These are phyloP conservation scores for Globicephala melas DNA, from an alignment of 2,113 vertebrate species.

Conservation along the genomic window DNA sequence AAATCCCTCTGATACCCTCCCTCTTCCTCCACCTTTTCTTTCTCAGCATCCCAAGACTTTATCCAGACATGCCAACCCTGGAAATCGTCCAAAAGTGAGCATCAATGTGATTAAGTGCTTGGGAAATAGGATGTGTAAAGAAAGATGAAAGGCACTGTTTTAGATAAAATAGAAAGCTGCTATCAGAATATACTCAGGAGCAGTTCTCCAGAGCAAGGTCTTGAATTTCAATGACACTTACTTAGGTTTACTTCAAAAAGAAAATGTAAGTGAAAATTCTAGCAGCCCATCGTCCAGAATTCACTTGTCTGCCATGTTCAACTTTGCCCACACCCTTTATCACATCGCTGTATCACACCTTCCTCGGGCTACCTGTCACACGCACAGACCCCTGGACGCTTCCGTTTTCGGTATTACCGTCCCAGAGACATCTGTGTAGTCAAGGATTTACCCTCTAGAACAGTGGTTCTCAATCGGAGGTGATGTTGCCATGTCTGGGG, in stretches of 20 bases:
- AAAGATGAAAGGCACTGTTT: slow-evolving; percentile 39
- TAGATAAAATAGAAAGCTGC: slow-evolving; percentile 57
- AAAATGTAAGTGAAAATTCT: slow-evolving; percentile 30
- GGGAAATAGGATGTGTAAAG: slow-evolving; percentile 10
- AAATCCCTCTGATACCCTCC: neutral
- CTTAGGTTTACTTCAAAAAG: slow-evolving; percentile 19
- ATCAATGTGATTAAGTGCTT: slow-evolving; percentile 13
- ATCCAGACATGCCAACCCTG: neutral
- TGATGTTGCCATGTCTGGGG: neutral
- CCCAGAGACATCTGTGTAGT: neutral
- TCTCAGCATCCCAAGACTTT: neutral
- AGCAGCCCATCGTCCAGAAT: neutral
- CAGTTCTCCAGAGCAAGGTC: neutral
- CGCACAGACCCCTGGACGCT: neutral
- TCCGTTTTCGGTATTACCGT: neutral
- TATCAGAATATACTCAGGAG: slow-evolving; percentile 35
- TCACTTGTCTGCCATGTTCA: neutral
- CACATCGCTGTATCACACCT: neutral
- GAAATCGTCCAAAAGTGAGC: slow-evolving; percentile 22
- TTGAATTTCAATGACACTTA: slow-evolving; percentile 42
- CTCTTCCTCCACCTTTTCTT: neutral
- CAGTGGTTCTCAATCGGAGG: neutral
- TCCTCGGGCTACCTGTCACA: neutral
- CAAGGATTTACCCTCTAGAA: neutral
- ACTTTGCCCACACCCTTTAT: neutral